Base-by-base conservation (phyloP, 2,888 invertebrate species). In the Tachystola acroxantha region DNA sequence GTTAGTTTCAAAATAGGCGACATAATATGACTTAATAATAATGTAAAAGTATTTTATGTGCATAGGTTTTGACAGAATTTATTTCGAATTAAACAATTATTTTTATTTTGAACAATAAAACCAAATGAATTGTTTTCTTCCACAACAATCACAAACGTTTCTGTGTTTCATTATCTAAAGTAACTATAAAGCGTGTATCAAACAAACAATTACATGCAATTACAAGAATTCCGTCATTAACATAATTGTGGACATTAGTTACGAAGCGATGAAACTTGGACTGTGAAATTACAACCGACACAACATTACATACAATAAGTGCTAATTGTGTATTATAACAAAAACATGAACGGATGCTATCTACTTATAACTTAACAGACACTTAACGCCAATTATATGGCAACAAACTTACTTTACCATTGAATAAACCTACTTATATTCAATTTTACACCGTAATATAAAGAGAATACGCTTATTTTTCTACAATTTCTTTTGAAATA, bases 341-440 rank as follows among this genome's bases (percentile, higher is more conserved):
- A 68, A 58, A 66, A 68, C 68, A 65, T 64, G 52, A 55, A 63
- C 57, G 64, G 69, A 79, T 75, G 57, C 64, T 71, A 76, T 79
- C 77, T 79, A 82, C 72, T 79, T 81, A 75, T 69, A 73, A 76
- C 72, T 78, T 82, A 81, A 77, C 78, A 80, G 70, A 73, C 77
- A 77, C 70, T 84, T 81, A 82, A 70, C 77, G 67, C 66, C 73
- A 80, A 82, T 84, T 85, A 82, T 64, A 48, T 49, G 43, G 36
- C 37, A 53, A 68, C 43, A 64, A 48, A 36, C 45, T 45, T 44
- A 36, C 34, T 39, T 46, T 55, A 43, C 54, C 32, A 36, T 7
- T 11, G 27, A 2, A 13, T 37, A n/a, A 22, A 3, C 10, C 6
- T 10, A 11, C 7, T n/a, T 24, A 7, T 7, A 10, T 27, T 11